Evolutionary conservation across 2,113 vertebrate genomes (phyloP).

Genomic region (Oreotrochilus melanogaster): DNA sequence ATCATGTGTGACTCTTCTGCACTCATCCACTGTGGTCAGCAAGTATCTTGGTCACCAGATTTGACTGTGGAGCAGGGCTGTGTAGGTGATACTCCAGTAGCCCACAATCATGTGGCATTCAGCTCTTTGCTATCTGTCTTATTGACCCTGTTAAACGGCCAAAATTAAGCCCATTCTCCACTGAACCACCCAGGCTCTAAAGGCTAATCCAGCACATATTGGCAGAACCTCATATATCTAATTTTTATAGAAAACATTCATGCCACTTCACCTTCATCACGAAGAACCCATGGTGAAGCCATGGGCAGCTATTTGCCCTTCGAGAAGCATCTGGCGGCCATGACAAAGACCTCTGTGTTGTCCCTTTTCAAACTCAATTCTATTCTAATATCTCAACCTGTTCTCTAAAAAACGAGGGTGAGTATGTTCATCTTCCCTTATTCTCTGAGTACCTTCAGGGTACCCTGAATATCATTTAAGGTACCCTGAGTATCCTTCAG

Average conservation of each 20-base stretch:
- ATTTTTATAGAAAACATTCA: not conserved
- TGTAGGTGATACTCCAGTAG: not conserved
- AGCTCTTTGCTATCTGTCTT: not conserved
- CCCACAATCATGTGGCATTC: not conserved
- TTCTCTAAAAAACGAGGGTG: not conserved
- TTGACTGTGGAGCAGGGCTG: not conserved
- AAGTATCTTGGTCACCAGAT: not conserved
- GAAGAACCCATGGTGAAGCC: not conserved
- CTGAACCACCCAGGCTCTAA: not conserved
- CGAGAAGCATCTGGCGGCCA: not conserved
- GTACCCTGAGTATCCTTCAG: not conserved
- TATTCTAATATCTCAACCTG: not conserved
- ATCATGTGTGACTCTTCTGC: not conserved
- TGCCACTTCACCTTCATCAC: not conserved
- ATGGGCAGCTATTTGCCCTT: not conserved
- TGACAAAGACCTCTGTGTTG: not conserved
- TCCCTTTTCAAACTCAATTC: not conserved
- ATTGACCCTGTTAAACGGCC: not conserved
- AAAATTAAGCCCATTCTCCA: not conserved
- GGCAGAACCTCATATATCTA: not conserved
- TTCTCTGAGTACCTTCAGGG: not conserved
- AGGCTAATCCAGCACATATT: not conserved
- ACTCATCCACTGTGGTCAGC: not conserved
- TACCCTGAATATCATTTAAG: not conserved
- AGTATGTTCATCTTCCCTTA: not conserved